Conservation (phyloP, 64 coral and sea anemone genomes). For the Astreopora myriophthalma region DNA sequence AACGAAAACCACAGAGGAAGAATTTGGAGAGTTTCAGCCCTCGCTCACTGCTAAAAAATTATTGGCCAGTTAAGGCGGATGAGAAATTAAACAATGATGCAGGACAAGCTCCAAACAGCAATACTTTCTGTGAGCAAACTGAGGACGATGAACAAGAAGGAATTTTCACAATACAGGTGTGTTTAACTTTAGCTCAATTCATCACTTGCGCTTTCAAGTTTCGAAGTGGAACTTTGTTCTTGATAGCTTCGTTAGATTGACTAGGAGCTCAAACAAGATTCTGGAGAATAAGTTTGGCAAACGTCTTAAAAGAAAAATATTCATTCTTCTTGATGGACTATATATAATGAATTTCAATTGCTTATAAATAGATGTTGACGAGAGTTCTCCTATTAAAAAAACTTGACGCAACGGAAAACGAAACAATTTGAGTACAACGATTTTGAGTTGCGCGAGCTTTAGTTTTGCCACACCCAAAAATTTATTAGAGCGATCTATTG, state of each 20-base stretch:
- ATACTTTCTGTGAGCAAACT: not conserved
- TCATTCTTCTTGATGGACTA: not conserved
- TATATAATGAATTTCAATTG: not conserved
- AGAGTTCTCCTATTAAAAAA: not conserved
- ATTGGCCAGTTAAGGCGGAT: not conserved
- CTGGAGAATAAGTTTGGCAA: not conserved
- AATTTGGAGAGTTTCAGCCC: not conserved
- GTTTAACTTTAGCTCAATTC: not conserved
- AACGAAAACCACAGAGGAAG: not conserved
- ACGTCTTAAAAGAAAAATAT: not conserved
- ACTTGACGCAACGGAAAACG: not conserved
- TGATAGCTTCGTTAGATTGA: too few species aligned
- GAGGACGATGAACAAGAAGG: slow-evolving; percentile 31
- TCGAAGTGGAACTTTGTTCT: not conserved
- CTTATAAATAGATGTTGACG: not conserved
- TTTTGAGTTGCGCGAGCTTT: too few species aligned
- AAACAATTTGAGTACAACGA: not conserved
- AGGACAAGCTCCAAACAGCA: not conserved
- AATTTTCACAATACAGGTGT: slow-evolving; percentile 25
- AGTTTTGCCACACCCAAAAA: not conserved
- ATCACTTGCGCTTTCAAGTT: not conserved
- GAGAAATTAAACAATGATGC: not conserved
- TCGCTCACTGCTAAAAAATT: not conserved
- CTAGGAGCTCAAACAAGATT: not conserved
- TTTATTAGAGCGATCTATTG: not conserved